Evolutionary conservation across 2,113 vertebrate species (phyloP).

Genomic region (Maccullochella peelii): DNA sequence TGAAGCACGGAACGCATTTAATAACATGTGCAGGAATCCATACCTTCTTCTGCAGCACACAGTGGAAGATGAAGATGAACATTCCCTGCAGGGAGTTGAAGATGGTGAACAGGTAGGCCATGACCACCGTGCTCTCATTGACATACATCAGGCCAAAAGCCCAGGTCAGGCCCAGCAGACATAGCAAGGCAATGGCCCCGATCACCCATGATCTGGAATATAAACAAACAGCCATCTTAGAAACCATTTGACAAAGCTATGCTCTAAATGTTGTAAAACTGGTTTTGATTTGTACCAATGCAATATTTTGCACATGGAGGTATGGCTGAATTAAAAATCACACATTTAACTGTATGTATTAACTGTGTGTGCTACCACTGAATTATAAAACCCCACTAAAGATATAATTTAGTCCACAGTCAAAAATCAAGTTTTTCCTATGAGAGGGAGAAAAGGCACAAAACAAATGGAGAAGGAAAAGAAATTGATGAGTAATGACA

Average conservation of each 20-base stretch:
- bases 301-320: neutral
- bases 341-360: neutral
- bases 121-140: constrained; percentile 99
- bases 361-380: neutral
- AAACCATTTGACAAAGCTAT: neutral
- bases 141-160: constrained; percentile 99
- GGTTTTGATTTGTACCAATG: neutral
- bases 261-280: neutral
- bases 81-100: constrained; percentile 99
- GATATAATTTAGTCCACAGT: neutral
- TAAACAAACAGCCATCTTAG: neutral
- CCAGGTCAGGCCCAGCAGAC: constrained; percentile 98
- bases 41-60: constrained; percentile 99
- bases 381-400: neutral
- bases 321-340: neutral
- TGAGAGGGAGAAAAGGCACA: constrained; percentile 6
- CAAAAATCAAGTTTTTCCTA: neutral
- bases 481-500: constrained; percentile 64
- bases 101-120: constrained; percentile 99
- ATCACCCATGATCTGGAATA: constrained; percentile 92
- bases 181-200: constrained; percentile 96
- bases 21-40: constrained; percentile 16
- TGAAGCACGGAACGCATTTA: neutral
- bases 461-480: constrained; percentile 40
- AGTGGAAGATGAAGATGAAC: constrained; percentile 99